Evolutionary conservation across 2,797 vertebrate species (phyloP), one percentile per base, ranked within the genome.

Genomic region (Brachymystax lenok): DNA sequence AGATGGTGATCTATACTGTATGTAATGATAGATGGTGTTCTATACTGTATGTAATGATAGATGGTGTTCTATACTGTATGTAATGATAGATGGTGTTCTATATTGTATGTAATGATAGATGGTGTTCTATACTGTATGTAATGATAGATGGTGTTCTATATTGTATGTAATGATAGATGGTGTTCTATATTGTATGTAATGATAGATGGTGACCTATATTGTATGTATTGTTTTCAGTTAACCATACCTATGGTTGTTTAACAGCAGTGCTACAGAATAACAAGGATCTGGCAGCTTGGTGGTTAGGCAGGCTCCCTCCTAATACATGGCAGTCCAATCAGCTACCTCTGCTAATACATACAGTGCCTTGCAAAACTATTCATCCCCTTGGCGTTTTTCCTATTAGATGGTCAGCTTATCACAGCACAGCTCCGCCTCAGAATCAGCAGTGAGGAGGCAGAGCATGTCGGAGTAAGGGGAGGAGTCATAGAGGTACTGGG

Each of bases 401-500:
- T 33, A 33, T 33, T 33, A 83, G 56, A 94, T 0, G 0, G 74
- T 86, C 73, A 93, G 71, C 2, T 30, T 81, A 14, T 89, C 85
- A 21, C 78, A 92, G 75, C 82, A 75, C 27, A 84, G 35, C 79
- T 90, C 91, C 0, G 85, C 75, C 5, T 87, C 35, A 7, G 35
- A 35, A 7, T 7, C 85, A 0, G 74, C 33, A 21, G 68, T 69
- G 72, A 93, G 82, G 69, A 94, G 89, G 40, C 8, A 77, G 1
- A 91, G 90, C 17, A 64, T 3, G 28, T 92, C 88, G 0, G 83
- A 85, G 1, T 71, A 59, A 0, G 84, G 54, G 4, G 83, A 78
- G 17, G 52, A 80, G 77, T 85, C 82, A 10, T 0, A 79, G 0
- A 90, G 64, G 73, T 80, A 85, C 92, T 93, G 81, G 17, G 52